Evolutionary conservation across 2,113 vertebrate species (phyloP).

Genomic region (Chiloscyllium plagiosum): DNA sequence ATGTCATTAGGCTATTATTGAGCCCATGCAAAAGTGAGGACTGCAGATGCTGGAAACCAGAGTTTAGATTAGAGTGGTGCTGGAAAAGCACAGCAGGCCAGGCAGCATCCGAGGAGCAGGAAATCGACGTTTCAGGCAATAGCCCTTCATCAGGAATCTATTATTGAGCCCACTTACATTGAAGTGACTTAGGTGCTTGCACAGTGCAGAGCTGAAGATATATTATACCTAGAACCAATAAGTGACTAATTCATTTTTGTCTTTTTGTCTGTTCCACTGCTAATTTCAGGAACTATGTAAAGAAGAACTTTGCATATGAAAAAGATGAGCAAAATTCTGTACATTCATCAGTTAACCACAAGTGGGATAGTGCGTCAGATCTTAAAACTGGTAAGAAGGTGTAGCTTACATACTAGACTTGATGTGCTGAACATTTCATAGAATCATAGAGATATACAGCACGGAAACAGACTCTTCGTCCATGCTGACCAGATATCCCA

Average conservation of each 20-base stretch:
- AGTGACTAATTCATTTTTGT: neutral
- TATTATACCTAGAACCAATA: too few relatives aligned
- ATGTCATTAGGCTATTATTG: neutral
- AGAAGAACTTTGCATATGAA: constrained; percentile 4
- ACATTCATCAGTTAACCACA: neutral
- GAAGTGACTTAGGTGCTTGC: neutral
- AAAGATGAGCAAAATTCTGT: neutral
- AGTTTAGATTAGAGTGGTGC: too few relatives aligned
- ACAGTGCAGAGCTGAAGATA: neutral
- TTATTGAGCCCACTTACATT: neutral
- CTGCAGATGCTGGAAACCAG: too few relatives aligned
- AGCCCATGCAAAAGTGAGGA: too few relatives aligned
- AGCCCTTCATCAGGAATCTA: too few relatives aligned
- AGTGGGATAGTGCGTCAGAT: neutral
- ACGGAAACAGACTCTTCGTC: too few relatives aligned
- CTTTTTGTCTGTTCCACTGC: neutral
- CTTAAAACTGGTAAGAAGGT: neutral
- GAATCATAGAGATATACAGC: too few relatives aligned
- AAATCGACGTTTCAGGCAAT: too few relatives aligned
- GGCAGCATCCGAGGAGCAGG: too few relatives aligned
- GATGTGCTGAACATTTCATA: neutral
- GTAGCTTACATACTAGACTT: neutral
- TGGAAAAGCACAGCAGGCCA: too few relatives aligned
- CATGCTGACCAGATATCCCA: too few relatives aligned
- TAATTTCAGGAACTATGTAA: constrained; percentile 5